Evolutionary conservation across 2,888 invertebrate genomes (phyloP).

Genomic region (Stenoptilia bipunctidactyla): DNA sequence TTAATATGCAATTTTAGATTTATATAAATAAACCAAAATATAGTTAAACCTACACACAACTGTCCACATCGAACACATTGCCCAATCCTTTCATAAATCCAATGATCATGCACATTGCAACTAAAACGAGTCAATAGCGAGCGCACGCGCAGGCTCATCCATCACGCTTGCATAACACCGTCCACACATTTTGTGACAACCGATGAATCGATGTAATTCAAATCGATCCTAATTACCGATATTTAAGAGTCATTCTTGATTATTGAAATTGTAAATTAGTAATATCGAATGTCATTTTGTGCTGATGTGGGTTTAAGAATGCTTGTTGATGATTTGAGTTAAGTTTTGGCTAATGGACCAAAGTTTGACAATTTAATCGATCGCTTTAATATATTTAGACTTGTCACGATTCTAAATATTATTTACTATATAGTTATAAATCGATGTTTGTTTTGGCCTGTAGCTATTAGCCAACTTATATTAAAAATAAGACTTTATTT

Average conservation of each 20-base stretch:
- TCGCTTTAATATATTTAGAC: too few species aligned
- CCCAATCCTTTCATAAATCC: not conserved
- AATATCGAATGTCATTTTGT: conserved; percentile 34
- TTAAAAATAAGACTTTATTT: too few species aligned
- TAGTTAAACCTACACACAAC: too few species aligned
- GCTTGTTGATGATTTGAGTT: too few species aligned
- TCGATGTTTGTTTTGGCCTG: too few species aligned
- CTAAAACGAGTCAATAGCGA: not conserved
- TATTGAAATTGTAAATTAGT: conserved; percentile 19
- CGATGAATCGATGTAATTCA: conserved; percentile 36
- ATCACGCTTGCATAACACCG: conserved; percentile 52
- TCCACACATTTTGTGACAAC: conserved; percentile 45
- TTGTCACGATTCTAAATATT: too few species aligned
- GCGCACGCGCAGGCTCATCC: conserved; percentile 26
- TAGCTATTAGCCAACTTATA: too few species aligned
- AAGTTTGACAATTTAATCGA: too few species aligned
- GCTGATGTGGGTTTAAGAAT: conserved; percentile 34
- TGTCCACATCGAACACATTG: not conserved
- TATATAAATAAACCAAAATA: conserved; percentile 3
- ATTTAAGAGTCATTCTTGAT: conserved; percentile 53
- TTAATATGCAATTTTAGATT: too few species aligned
- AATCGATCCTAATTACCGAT: conserved; percentile 62
- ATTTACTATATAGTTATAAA: too few species aligned
- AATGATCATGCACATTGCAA: not conserved
- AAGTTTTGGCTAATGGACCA: too few species aligned